phyloP scores from a whole-genome alignment of 2,113 vertebrate genomes.

The Eidolon helvum region DNA sequence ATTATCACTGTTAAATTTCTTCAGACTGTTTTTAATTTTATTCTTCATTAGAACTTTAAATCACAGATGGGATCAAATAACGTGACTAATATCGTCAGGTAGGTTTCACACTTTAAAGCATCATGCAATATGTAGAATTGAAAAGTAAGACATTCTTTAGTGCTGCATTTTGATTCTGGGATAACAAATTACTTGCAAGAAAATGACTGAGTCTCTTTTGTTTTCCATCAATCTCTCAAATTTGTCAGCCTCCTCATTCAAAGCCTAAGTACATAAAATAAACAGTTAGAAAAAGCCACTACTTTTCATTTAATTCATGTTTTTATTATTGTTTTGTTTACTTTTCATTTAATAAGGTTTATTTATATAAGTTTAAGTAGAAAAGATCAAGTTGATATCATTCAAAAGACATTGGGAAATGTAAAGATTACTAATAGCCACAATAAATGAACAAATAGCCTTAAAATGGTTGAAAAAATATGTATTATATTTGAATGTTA shows the following conservation, averaged over 20 bases:
- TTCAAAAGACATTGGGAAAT: not conserved
- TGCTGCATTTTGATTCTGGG: not conserved
- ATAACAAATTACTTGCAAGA: not conserved
- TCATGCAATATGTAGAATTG: not conserved
- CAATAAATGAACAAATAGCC: not conserved
- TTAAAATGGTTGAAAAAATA: not conserved
- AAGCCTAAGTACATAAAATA: not conserved
- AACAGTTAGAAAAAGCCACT: not conserved
- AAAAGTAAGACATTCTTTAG: conserved; percentile 11
- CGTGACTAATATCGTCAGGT: not conserved
- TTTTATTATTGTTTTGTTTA: not conserved
- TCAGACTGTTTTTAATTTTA: not conserved
- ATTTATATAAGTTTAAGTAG: not conserved
- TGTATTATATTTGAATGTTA: not conserved
- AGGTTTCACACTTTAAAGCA: conserved; percentile 53
- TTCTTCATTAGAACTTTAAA: conserved; percentile 67
- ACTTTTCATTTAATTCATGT: not conserved
- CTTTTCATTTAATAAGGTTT: not conserved
- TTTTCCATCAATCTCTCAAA: not conserved
- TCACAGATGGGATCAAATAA: conserved; percentile 65
- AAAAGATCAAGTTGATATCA: not conserved
- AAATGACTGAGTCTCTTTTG: not conserved
- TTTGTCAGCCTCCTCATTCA: not conserved
- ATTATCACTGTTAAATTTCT: conserved; percentile 11
- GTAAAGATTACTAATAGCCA: not conserved